Base-by-base conservation (phyloP, 2,113 vertebrate species). In the Phocoena sinus region DNA sequence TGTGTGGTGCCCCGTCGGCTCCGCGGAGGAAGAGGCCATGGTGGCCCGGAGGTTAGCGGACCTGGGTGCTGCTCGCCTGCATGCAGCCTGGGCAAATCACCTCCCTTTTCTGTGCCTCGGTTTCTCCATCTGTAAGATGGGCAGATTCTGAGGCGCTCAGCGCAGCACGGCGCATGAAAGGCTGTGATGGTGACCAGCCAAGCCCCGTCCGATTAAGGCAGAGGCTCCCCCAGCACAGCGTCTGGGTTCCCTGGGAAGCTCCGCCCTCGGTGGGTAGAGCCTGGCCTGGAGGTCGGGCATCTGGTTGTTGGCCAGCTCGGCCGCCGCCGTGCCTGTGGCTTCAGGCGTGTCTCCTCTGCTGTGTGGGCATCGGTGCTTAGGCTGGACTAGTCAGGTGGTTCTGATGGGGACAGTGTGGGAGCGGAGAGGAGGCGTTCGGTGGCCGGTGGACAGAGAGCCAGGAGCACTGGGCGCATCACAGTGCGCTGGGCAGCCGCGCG, bases 391-490 rank as follows among this genome's bases (percentile, higher is more conserved):
- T 33, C 60, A 1, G 17, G 50, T 2, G 11, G 26, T 31, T 44
- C 65, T 18, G 18, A 17, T 20, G 7, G 62, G 44, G 25, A 26
- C 21, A 6, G 56, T 6, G 0, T 41, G 21, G 70, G 31, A 18
- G n/a, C 13, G 3, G 41, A 21, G 38, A 53, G 15, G 56, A 12
- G 3, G 17, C 44, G 1, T n/a, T 14, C 71, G 86, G 28, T n/a
- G 44, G n/a, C 33, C 0, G 0, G 33, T 28, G 38, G 33, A 5
- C 8, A 31, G 68, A 5, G 44, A 33, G 5, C 53, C 17, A 18
- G 28, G 20, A 8, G n/a, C 8, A 6, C 81, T 31, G 14, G n/a
- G 1, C 6, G 0, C 10, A 1, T 3, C 21, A 31, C 44, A 4
- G 25, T 33, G 33, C 1, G 9, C 63, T 17, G 13, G 11, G 26